Evolutionary conservation across 2,888 invertebrate genomes (phyloP), one percentile per base, ranked within the genome.

Genomic region (Molorchus minor): DNA sequence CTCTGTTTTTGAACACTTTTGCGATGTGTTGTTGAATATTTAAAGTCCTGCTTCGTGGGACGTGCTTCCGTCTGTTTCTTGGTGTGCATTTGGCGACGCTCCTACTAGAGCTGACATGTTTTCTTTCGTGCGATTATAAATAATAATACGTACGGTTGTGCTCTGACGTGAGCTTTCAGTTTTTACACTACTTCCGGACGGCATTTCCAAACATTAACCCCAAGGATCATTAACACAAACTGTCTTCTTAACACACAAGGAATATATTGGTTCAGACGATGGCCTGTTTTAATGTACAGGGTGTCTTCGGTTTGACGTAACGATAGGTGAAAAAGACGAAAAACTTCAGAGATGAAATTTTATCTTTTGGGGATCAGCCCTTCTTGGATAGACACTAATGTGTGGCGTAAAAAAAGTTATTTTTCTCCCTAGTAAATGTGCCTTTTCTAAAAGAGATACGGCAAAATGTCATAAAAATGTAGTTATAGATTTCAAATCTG

Each of bases 1-100:
- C 67, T 70, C 66, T 69, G 68, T 69, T 72, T 70, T 70, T 69
- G 75, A 77, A 75, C 78, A 76, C 76, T 77, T 77, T 78, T 78
- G 76, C 77, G 76, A 75, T 72, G 69, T 71, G 76, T 72, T 72
- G 72, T 75, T 77, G 77, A 78, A 77, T 78, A 77, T 76, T 76
- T 77, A 75, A 75, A 75, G 68, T 72, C 71, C 64, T 68, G 62
- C 63, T 61, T 58, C 49, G 56, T 64, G 44, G 58, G 58, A 61
- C 54, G 55, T 53, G 58, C 58, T 64, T 63, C 62, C 62, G 62
- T 38, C 45, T 56, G 64, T 62, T 65, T 69, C 67, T 66, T 62
- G 62, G 66, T 72, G 71, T 68, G 65, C 70, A 66, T 74, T 71
- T 71, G 68, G 69, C 69, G 69, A 69, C 67, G 66, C 61, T 68